phyloP scores from a whole-genome alignment of 2,888 invertebrate genomes.

The Euplagia quadripunctaria region DNA sequence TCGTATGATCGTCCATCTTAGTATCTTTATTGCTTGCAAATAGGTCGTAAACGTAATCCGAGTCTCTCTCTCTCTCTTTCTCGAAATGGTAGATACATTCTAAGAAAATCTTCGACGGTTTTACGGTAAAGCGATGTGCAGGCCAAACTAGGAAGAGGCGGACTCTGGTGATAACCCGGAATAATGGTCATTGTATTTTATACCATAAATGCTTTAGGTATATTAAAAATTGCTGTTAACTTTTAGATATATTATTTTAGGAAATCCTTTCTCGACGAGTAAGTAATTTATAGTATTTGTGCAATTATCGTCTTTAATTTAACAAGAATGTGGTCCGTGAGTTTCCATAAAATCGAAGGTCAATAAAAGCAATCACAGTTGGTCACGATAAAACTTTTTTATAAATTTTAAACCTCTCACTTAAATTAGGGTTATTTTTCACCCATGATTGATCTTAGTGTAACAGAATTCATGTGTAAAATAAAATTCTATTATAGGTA shows the following conservation, averaged over 20 bases:
- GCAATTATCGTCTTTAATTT: constrained; percentile 20
- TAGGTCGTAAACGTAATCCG: not conserved
- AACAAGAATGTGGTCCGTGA: constrained; percentile 22
- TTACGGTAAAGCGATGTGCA: not conserved
- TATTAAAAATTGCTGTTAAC: not conserved
- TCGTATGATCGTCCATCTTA: not conserved
- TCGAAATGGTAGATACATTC: not conserved
- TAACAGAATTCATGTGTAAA: not conserved
- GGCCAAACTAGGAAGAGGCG: not conserved
- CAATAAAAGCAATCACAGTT: constrained; percentile 29
- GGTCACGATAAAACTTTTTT: constrained; percentile 34
- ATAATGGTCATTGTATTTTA: not conserved
- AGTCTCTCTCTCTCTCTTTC: not conserved
- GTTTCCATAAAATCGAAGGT: constrained; percentile 24
- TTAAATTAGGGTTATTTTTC: constrained; percentile 22
- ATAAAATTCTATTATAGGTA: not conserved
- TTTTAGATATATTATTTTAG: not conserved
- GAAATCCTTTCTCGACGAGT: not conserved
- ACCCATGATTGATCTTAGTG: not conserved
- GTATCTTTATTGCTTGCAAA: not conserved
- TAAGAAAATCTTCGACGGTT: not conserved
- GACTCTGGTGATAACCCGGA: not conserved
- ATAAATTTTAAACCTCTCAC: constrained; percentile 29
- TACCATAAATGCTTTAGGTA: not conserved
- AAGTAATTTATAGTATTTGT: constrained; percentile 10